Conservation (phyloP, 2,113 vertebrate species). For the Pangasianodon gigas region DNA sequence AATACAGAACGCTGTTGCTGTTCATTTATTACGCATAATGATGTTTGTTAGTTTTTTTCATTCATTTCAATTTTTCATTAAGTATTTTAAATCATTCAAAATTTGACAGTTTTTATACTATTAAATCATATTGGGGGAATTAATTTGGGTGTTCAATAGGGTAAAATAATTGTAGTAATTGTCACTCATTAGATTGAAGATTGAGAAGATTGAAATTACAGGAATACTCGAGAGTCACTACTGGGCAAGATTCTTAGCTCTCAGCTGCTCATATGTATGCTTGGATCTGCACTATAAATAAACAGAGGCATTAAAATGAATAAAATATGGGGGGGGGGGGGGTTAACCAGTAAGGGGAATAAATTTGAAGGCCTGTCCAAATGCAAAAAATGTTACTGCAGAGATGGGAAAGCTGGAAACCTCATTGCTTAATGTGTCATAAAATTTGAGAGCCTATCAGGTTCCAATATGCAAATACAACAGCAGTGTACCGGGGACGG, state of each 20-base stretch:
- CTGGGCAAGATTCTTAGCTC: background rate
- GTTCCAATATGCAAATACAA: background rate
- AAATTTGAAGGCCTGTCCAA: background rate
- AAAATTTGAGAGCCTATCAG: background rate
- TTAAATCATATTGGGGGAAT: background rate
- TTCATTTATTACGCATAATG: constrained; percentile 10
- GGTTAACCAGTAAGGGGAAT: background rate
- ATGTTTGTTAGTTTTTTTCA: background rate
- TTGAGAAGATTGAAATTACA: background rate
- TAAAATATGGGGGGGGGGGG: background rate
- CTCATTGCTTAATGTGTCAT: background rate
- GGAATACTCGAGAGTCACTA: background rate
- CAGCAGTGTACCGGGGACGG: background rate
- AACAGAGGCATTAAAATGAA: background rate
- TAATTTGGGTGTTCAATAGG: background rate
- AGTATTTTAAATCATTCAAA: background rate
- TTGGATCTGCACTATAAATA: background rate
- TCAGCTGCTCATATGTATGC: background rate
- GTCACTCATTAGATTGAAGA: background rate
- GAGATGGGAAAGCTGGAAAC: background rate
- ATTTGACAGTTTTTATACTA: background rate
- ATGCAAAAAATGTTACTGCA: background rate
- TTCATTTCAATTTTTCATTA: background rate
- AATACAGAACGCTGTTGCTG: background rate
- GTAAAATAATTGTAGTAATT: background rate